phyloP scores from a whole-genome alignment of 1,140 invertebrate genomes.

The Cherax destructor region DNA sequence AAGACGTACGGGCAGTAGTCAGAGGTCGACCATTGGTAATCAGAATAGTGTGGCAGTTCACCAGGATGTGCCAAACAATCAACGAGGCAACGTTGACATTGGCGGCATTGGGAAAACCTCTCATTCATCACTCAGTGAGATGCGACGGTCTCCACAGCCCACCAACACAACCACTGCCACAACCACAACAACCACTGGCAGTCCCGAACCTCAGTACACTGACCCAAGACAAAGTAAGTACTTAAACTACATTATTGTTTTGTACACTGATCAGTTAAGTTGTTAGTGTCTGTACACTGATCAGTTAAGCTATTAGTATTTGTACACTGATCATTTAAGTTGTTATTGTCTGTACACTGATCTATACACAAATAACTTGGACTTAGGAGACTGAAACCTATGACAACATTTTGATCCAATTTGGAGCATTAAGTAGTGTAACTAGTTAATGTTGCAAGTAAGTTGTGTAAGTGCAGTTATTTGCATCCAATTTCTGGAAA shows the following conservation, averaged over 20 bases:
- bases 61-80: slow-evolving; percentile 43
- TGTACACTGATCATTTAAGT: no score
- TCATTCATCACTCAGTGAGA: slow-evolving; percentile 53
- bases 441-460: no score
- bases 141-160: slow-evolving; percentile 54
- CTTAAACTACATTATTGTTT: background rate
- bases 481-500: no score
- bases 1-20: background rate
- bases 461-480: no score
- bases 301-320: no score
- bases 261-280: background rate
- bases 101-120: slow-evolving; percentile 18
- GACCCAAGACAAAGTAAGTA: slow-evolving; percentile 54
- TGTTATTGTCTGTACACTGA: no score
- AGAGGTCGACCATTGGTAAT: background rate
- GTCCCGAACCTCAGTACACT: slow-evolving; percentile 60
- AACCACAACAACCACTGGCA: slow-evolving; percentile 55
- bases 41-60: background rate
- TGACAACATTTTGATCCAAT: no score
- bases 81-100: background rate
- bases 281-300: no score
- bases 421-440: no score
- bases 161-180: slow-evolving; percentile 55
- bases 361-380: no score
- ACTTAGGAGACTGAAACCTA: no score